Evolutionary conservation across 2,888 invertebrate genomes (phyloP), one percentile per base, ranked within the genome.

Genomic region (Cryptus viduatorius): DNA sequence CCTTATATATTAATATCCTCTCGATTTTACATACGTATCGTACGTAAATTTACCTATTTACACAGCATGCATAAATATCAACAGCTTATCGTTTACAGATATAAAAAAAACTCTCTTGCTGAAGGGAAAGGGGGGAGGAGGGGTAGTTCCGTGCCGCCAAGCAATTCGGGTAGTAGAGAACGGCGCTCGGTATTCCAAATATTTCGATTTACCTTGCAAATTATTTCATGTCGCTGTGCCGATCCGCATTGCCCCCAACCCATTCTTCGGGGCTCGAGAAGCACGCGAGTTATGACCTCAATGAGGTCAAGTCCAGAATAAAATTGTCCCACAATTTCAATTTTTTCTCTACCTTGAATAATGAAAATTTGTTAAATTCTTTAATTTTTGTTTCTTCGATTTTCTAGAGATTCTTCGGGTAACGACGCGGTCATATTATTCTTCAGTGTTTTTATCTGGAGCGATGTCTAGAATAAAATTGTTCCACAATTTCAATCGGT

Each of bases 41-140:
- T n/a, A 61, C 29, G 61, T 12, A 61, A 16, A 81, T 84, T 84
- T 79, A 82, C 68, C 84, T 84, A 84, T 84, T 78, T 84, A 84
- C 84, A 84, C 78, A 79, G 89, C 89, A 90, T 90, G 89, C 90
- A 89, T 86, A 84, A 82, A 73, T 79, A 72, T 87, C 84, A 88
- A 88, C 87, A 88, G 77, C 86, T 89, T 89, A 89, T 89, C 84
- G 84, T 86, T 88, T 87, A 88, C 83, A 83, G 85, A 89, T 89
- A 89, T 89, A 83, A 89, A 89, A 89, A 90, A 86, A 87, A 79
- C 77, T 85, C 71, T 59, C 61, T 61, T 8, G 59, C 56, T 24
- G 56, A 29, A 65, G 48, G 80, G 16, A 56, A 53, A 37, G 37
- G 7, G 37, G 8, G 37, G 37, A 37, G 37, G 37, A n/a, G 37